These are phyloP conservation scores for Anser cygnoides DNA, from an alignment of 2,113 vertebrate species.

Conservation along the genomic window DNA sequence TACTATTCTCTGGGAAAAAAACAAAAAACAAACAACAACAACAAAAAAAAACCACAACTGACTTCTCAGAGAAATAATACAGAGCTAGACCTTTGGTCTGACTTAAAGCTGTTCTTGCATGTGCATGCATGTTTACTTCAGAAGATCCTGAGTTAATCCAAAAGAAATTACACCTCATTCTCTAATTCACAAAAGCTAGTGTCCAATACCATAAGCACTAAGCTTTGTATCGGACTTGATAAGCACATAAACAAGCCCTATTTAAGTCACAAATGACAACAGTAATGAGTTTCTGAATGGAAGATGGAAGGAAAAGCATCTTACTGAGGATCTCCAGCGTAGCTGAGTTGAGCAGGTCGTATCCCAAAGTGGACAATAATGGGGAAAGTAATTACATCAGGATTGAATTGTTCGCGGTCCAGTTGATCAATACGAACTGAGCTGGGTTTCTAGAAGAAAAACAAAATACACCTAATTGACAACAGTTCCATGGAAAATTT, in stretches of 20 bases:
- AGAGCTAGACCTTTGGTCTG: neutral
- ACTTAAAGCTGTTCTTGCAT: neutral
- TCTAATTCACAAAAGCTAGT: neutral
- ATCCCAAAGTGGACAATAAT: conserved; percentile 99
- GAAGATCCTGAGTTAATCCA: neutral
- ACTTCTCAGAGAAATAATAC: fast-evolving
- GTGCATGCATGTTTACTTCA: neutral
- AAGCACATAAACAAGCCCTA: neutral
- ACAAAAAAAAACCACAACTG: fast-evolving
- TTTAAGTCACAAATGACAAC: neutral
- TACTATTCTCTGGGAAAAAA: neutral
- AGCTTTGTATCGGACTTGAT: neutral
- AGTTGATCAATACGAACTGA: conserved; percentile 99
- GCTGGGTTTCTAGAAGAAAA: conserved; percentile 90
- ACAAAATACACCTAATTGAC: conserved; percentile 16
- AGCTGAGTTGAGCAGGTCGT: conserved; percentile 97
- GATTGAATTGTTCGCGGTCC: conserved; percentile 98
- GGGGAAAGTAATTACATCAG: conserved; percentile 97
- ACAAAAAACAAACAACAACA: fast-evolving
- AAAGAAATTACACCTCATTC: neutral
- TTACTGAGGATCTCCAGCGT: conserved; percentile 99
- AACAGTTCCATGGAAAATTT: neutral
- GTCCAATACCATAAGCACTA: neutral
- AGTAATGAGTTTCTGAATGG: conserved; percentile 1
- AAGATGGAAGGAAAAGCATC: conserved; percentile 67